Percentiles rank a stretch among this genome's conserved stretches.
These are phyloP conservation scores for Eristalinus aeneus DNA, from an alignment of 2,888 invertebrate species.

Conservation along the genomic window DNA sequence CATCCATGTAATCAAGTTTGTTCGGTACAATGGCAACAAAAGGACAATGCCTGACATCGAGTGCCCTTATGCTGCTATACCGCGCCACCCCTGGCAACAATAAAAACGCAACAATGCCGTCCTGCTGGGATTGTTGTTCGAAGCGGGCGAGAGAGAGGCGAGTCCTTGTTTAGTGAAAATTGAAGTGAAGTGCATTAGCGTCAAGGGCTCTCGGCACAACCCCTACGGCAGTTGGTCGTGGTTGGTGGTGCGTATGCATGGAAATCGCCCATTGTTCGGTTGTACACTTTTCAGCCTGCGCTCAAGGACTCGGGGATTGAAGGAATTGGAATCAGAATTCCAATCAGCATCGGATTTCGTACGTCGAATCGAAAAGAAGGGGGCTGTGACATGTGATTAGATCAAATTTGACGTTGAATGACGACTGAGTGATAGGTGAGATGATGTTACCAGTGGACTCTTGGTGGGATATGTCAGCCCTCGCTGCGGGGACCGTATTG, in stretches of 20 bases:
- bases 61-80: slow-evolving; percentile 17
- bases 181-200: slow-evolving; percentile 69
- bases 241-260: slow-evolving; percentile 55
- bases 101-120: slow-evolving; percentile 58
- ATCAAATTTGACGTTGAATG: slow-evolving; percentile 67
- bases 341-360: slow-evolving; percentile 64
- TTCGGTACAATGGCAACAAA: slow-evolving; percentile 64
- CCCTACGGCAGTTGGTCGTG: slow-evolving; percentile 10
- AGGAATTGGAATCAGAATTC: slow-evolving; percentile 40
- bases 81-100: slow-evolving; percentile 39
- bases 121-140: slow-evolving; percentile 66
- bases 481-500: neutral
- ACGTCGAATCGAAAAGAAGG: slow-evolving; percentile 14
- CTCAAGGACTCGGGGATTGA: slow-evolving; percentile 16
- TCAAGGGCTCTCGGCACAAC: slow-evolving; percentile 42
- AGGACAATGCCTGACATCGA: slow-evolving; percentile 53
- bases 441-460: slow-evolving; percentile 19
- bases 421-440: slow-evolving; percentile 60
- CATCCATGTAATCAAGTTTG: slow-evolving; percentile 73
- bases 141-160: slow-evolving; percentile 22
- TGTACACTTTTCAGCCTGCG: slow-evolving; percentile 61
- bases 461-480: slow-evolving; percentile 30
- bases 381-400: slow-evolving; percentile 69
- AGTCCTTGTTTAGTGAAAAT: slow-evolving; percentile 59
- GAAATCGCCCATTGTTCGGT: slow-evolving; percentile 50